Percentiles rank a stretch among this genome's conserved stretches.
phyloP scores from a whole-genome alignment of 2,113 vertebrate species.

The Acinonyx jubatus region DNA sequence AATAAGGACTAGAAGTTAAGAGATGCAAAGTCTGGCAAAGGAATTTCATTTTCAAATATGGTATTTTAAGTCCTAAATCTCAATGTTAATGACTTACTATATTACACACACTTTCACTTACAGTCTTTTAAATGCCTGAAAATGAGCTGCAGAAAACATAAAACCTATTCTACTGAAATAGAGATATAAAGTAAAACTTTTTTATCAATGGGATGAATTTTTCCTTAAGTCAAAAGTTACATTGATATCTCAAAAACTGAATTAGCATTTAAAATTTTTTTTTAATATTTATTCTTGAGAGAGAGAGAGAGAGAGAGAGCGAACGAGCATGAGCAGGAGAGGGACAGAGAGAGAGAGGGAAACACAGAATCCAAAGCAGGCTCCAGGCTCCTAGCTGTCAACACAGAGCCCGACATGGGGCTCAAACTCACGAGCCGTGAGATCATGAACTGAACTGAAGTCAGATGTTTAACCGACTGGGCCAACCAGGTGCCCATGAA shows the following conservation, averaged over 20 bases:
- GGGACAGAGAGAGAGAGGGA: no score
- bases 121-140: constrained; percentile 4
- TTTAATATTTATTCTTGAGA: no score
- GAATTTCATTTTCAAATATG: constrained; percentile 8
- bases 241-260: constrained; percentile 13
- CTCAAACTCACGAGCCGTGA: no score
- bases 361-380: no score
- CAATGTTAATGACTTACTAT: constrained; percentile 23
- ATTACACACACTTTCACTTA: constrained; percentile 1
- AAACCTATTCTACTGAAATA: constrained; percentile 34
- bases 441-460: no score
- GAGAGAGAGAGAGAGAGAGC: no score
- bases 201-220: neutral
- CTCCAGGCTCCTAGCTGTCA: no score
- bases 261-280: neutral
- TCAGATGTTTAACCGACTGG: no score
- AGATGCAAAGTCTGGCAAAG: neutral
- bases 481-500: neutral
- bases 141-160: constrained; percentile 29
- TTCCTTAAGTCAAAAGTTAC: neutral
- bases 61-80: constrained; percentile 23
- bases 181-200: neutral
- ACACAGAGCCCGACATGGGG: no score
- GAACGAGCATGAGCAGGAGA: no score
- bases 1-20: constrained; percentile 61